phyloP scores from a whole-genome alignment of 2,888 invertebrate species.

The Dynastes maya region DNA sequence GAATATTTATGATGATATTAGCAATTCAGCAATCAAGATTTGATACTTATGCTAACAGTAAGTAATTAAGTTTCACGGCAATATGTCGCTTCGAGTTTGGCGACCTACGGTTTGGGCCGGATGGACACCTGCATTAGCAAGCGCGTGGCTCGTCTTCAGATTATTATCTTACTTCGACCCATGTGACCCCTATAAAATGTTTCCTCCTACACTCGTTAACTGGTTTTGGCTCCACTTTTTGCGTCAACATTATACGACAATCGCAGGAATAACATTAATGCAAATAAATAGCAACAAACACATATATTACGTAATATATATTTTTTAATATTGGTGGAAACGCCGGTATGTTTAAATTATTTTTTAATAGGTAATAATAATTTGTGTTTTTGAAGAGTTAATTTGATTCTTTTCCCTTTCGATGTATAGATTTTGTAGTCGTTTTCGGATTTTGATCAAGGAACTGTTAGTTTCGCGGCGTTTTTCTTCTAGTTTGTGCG shows the following conservation, averaged over 20 bases:
- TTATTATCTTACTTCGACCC: constrained; percentile 66
- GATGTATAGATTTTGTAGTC: too few species aligned
- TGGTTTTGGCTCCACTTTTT: constrained; percentile 61
- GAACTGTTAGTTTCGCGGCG: constrained; percentile 3
- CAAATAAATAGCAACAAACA: too few species aligned
- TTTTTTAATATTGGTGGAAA: not conserved
- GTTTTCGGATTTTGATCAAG: not conserved
- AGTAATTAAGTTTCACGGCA: constrained; percentile 66
- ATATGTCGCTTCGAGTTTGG: constrained; percentile 65
- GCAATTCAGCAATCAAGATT: constrained; percentile 58
- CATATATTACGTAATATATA: too few species aligned
- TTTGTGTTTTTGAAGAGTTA: too few species aligned
- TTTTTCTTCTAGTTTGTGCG: constrained; percentile 45
- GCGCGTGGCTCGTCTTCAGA: constrained; percentile 68
- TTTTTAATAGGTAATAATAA: too few species aligned
- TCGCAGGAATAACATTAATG: too few species aligned
- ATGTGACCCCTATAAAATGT: constrained; percentile 65
- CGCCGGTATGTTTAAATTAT: too few species aligned
- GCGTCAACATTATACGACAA: not conserved
- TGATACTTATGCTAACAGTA: constrained; percentile 65
- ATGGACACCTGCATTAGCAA: constrained; percentile 66
- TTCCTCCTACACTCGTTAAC: constrained; percentile 66
- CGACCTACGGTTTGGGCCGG: constrained; percentile 58
- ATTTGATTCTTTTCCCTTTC: too few species aligned
- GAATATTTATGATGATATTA: constrained; percentile 64